These are phyloP conservation scores for Craterocephalus amniculus DNA, from an alignment of 2,797 vertebrate species.

Conservation along the genomic window DNA sequence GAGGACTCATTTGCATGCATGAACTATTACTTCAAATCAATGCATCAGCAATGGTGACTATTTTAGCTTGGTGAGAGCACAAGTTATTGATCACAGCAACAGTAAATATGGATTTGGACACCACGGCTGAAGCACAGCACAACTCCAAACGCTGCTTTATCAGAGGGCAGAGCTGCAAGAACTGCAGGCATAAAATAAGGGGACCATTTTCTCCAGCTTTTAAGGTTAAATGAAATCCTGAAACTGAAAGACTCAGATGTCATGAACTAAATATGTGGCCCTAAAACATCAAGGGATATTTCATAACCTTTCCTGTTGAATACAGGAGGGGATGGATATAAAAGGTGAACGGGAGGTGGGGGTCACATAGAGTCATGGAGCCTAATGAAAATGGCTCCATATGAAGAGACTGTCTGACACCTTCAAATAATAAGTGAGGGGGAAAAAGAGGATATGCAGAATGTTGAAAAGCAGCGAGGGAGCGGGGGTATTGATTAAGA, in stretches of 20 bases:
- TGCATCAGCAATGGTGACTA: slow-evolving; percentile 72
- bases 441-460: slow-evolving; percentile 54
- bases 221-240: slow-evolving; percentile 35
- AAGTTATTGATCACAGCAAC: slow-evolving; percentile 76
- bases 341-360: not conserved
- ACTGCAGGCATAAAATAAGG: slow-evolving; percentile 30
- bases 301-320: slow-evolving; percentile 24
- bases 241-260: slow-evolving; percentile 14
- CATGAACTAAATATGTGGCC: not conserved
- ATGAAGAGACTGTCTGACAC: slow-evolving; percentile 59
- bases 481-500: slow-evolving; percentile 69
- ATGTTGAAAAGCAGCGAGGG: slow-evolving; percentile 56
- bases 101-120: slow-evolving; percentile 70
- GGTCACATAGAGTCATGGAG: slow-evolving; percentile 58
- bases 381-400: slow-evolving; percentile 49
- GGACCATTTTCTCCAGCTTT: not conserved
- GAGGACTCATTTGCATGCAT: slow-evolving; percentile 78
- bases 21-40: slow-evolving; percentile 73
- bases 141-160: slow-evolving; percentile 38
- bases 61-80: slow-evolving; percentile 67
- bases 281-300: slow-evolving; percentile 20
- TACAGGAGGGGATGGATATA: slow-evolving; percentile 18
- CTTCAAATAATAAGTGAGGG: slow-evolving; percentile 61
- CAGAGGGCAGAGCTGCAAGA: slow-evolving; percentile 21
- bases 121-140: slow-evolving; percentile 32